Conservation (phyloP, 2,113 vertebrate genomes). For the Dasyprocta punctata region DNA sequence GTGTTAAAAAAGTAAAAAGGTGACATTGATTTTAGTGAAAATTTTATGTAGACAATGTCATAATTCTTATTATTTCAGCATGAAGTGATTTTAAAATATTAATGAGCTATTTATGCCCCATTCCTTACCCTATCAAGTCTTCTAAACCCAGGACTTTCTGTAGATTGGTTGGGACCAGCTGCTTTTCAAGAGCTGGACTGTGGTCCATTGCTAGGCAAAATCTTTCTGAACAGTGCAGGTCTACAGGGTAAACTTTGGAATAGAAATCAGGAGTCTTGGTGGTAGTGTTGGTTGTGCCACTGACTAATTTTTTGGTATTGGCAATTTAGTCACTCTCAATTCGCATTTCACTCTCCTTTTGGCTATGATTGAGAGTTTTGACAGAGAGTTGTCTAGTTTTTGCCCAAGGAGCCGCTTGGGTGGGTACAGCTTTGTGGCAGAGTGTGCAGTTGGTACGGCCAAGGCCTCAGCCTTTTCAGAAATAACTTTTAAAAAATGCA, state of each 20-base stretch:
- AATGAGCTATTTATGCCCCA: not conserved
- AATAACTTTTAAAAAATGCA: not conserved
- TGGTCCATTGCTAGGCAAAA: rapidly evolving
- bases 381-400: not conserved
- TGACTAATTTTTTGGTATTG: not conserved
- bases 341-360: not conserved
- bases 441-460: no score
- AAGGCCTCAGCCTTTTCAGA: no score
- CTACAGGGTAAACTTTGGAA: not conserved
- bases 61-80: not conserved
- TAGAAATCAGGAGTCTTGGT: not conserved
- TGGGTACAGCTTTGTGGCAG: not conserved
- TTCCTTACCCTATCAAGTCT: not conserved
- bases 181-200: not conserved
- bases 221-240: not conserved
- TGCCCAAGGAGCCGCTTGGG: not conserved
- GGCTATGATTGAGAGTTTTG: not conserved
- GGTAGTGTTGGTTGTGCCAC: not conserved
- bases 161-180: not conserved
- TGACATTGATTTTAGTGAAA: not conserved
- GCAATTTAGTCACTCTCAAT: not conserved
- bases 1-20: not conserved
- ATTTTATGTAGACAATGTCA: not conserved
- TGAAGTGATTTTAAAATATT: not conserved
- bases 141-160: not conserved